These are phyloP conservation scores for Oreotrochilus melanogaster DNA, from an alignment of 2,113 vertebrate genomes.

Conservation along the genomic window DNA sequence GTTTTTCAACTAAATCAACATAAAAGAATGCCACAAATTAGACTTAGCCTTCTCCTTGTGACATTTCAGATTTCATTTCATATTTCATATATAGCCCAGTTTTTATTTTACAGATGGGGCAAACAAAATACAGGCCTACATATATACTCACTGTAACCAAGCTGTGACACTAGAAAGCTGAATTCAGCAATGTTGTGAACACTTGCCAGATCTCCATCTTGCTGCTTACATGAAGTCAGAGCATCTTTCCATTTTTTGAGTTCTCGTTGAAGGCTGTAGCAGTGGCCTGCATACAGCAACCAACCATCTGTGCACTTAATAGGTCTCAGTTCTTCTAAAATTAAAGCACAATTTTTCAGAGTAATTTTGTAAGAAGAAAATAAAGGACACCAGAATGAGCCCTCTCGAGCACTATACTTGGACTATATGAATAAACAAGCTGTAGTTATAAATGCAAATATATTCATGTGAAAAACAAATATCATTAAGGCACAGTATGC, in stretches of 20 bases:
- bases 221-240: constrained; percentile 81
- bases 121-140: not conserved
- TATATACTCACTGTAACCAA: constrained; percentile 86
- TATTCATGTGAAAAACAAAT: not conserved
- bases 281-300: constrained; percentile 86
- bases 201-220: constrained; percentile 88
- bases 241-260: constrained; percentile 85
- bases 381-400: not conserved
- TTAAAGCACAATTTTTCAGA: not conserved
- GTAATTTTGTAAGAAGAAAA: not conserved
- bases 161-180: constrained; percentile 89
- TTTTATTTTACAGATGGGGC: not conserved
- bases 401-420: not conserved
- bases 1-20: not conserved
- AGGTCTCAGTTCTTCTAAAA: constrained; percentile 47
- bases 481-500: not conserved
- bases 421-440: not conserved
- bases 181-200: constrained; percentile 88
- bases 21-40: not conserved
- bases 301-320: constrained; percentile 83
- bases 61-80: not conserved
- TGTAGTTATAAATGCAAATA: not conserved
- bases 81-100: not conserved
- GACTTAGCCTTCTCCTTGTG: not conserved
- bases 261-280: constrained; percentile 84